phyloP scores from a whole-genome alignment of 2,888 invertebrate genomes.

The Phytoseiulus persimilis region DNA sequence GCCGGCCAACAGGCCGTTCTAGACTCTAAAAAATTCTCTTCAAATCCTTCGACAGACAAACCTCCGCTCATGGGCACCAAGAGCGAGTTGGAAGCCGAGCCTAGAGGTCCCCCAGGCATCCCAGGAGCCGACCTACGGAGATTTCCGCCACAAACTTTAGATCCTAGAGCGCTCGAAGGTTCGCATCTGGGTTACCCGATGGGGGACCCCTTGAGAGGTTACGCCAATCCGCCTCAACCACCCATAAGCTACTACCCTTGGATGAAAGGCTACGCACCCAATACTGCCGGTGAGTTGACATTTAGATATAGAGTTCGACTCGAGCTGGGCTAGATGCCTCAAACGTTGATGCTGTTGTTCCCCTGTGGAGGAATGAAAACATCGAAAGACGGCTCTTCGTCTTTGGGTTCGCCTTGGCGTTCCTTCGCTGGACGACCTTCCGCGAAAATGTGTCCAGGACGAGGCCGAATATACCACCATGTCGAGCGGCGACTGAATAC shows the following conservation, averaged over 20 bases:
- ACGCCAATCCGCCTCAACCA: constrained; percentile 31
- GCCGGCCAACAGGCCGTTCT: constrained; percentile 22
- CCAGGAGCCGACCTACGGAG: constrained; percentile 14
- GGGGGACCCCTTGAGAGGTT: constrained; percentile 34
- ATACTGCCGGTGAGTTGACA: constrained; percentile 17
- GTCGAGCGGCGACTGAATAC: too few relatives aligned
- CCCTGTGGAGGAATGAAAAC: too few relatives aligned
- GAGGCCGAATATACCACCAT: too few relatives aligned
- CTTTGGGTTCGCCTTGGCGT: too few relatives aligned
- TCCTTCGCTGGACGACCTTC: too few relatives aligned
- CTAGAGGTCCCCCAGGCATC: constrained; percentile 22
- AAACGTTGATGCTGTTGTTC: too few relatives aligned
- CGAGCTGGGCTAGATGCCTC: too few relatives aligned
- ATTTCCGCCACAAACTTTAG: constrained; percentile 26
- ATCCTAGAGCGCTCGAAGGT: constrained; percentile 31
- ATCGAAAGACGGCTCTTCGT: too few relatives aligned
- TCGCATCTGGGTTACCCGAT: constrained; percentile 35
- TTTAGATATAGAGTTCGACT: too few relatives aligned
- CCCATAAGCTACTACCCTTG: constrained; percentile 36
- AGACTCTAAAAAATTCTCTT: constrained; percentile 29
- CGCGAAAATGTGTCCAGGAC: too few relatives aligned
- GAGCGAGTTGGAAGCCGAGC: constrained; percentile 28
- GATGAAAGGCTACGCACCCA: constrained; percentile 38
- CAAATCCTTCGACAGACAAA: constrained; percentile 19
- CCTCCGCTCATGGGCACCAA: constrained; percentile 20